A percentile compares a stretch with the other conserved stretches of the same genome.
These are phyloP conservation scores for Megalopta genalis DNA, from an alignment of 1,140 invertebrate genomes.

Conservation along the genomic window DNA sequence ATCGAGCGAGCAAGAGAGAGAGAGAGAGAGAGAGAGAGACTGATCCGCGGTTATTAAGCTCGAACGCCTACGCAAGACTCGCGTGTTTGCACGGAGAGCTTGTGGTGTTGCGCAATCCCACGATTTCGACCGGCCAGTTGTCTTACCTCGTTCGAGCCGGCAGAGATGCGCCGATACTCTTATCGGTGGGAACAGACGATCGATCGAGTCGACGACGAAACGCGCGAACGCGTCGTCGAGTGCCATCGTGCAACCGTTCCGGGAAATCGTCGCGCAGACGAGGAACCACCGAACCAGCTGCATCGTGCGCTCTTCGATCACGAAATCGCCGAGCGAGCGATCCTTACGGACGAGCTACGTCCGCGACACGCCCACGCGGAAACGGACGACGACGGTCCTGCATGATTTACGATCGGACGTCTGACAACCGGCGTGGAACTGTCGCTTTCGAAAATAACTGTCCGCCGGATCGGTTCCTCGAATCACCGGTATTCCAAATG, in stretches of 20 bases:
- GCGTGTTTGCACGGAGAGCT: no score
- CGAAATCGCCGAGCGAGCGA: background rate
- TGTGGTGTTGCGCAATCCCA: background rate
- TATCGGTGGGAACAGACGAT: slow-evolving; percentile 39
- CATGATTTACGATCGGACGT: background rate
- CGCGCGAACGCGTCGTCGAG: slow-evolving; percentile 27
- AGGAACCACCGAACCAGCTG: background rate
- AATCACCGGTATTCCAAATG: no score
- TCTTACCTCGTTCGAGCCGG: slow-evolving; percentile 27
- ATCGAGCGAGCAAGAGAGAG: no score
- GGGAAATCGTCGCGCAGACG: background rate
- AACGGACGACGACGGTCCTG: background rate
- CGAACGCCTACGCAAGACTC: background rate
- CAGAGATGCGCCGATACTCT: slow-evolving; percentile 60
- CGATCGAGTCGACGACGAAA: slow-evolving; percentile 50
- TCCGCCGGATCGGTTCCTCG: background rate
- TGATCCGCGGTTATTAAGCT: background rate
- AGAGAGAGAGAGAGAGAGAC: no score
- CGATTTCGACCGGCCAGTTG: background rate
- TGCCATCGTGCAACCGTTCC: background rate
- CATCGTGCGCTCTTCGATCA: background rate
- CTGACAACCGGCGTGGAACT: background rate
- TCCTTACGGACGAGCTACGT: no score
- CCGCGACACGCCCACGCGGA: no score
- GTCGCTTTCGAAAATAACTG: background rate